Evolutionary conservation across 2,797 vertebrate species (phyloP).

Genomic region (Pristis pectinata): DNA sequence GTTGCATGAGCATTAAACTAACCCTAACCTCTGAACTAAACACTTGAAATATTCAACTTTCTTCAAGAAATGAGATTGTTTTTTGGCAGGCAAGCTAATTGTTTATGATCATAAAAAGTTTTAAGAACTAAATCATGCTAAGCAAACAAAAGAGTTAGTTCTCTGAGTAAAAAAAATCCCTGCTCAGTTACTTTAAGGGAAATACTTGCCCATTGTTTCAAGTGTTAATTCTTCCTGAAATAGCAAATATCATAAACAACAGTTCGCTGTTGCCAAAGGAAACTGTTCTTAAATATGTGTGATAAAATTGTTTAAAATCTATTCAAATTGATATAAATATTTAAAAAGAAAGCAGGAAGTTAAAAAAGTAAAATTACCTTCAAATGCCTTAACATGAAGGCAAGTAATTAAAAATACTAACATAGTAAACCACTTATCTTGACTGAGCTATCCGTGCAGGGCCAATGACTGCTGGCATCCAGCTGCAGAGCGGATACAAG

Average conservation of each 20-base stretch:
- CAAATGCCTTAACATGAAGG: too few species aligned
- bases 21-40: background rate
- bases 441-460: too few species aligned
- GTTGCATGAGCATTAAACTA: background rate
- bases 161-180: background rate
- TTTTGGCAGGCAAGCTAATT: background rate
- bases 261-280: too few species aligned
- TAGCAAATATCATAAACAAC: background rate
- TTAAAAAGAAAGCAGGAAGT: too few species aligned
- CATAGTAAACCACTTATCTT: too few species aligned
- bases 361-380: too few species aligned
- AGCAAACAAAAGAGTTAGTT: background rate
- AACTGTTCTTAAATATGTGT: too few species aligned
- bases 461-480: too few species aligned
- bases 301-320: too few species aligned
- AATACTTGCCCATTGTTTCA: background rate
- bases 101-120: background rate
- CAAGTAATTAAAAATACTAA: too few species aligned
- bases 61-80: background rate
- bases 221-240: background rate
- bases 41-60: background rate
- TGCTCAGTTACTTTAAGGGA: background rate
- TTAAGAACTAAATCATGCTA: background rate
- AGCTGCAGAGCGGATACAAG: too few species aligned
- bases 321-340: too few species aligned